Base-by-base conservation (phyloP, 35 echinoderm and acorn worm species). In the Apostichopus californicus region DNA sequence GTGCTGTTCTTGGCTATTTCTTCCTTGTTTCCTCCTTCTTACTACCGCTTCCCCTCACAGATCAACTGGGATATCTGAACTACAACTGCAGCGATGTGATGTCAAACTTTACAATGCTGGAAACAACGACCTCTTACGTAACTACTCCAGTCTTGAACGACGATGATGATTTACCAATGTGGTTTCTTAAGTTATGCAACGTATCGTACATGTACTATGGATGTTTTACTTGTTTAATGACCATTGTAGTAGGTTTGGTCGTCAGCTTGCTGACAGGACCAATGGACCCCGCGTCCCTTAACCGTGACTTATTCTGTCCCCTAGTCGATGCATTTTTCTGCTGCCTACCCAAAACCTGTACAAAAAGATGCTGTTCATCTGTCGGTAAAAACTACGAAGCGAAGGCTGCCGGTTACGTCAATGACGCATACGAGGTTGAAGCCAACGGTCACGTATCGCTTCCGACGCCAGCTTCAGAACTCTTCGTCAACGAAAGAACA, bases 181-280 rank as follows among this genome's bases (percentile, higher is more conserved):
- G 86, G 86, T 89, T 91, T 20, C 52, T 22, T 5, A 56, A 91
- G 5, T n/a, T 91, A 28, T 9, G 9, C 8, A 91, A 77, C 73
- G 34, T 91, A 15, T 91, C 89, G 4, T 91, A 91, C 61, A 91
- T 91, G 89, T 91, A 91, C 73, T 91, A 78, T 79, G 89, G 89
- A 78, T 91, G 89, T 79, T 91, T 91, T 15, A 79, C 89, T 26
- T 78, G 72, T 57, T n/a, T 91, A n/a, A 20, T 91, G 26, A 91
- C 89, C 17, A 54, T 91, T 9, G 13, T 91, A 8, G 77, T 60
- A 4, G 89, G 89, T 6, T 11, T 59, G 9, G 24, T 91, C 17
- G 28, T 55, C 56, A 91, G 89, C 57, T 24, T 91, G 21, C 15
- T 91, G 34, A 78, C 73, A 8, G 73, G 73, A 54, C 72, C 73